Evolutionary conservation across 2,888 invertebrate species (phyloP).

Genomic region (Germaria angustata): DNA sequence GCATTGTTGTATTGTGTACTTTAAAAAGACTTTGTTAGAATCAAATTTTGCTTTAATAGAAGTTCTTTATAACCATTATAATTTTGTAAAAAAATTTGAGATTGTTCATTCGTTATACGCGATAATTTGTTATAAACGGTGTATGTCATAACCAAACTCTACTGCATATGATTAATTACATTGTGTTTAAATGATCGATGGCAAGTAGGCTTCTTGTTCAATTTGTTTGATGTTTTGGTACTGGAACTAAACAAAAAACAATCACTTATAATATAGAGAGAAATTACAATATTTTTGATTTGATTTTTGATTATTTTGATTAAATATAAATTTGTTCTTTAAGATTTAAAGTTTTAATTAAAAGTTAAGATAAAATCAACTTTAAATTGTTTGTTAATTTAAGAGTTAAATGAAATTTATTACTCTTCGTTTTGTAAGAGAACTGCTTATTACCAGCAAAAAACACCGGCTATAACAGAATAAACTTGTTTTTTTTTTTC

Average conservation of each 20-base stretch:
- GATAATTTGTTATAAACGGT: conserved; percentile 59
- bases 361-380: too few relatives aligned
- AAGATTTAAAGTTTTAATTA: too few relatives aligned
- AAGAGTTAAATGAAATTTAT: not conserved
- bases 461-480: conserved; percentile 40
- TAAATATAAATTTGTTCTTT: too few relatives aligned
- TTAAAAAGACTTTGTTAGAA: too few relatives aligned
- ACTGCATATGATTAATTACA: conserved; percentile 63
- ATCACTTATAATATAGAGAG: not conserved
- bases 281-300: not conserved
- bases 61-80: too few relatives aligned
- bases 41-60: too few relatives aligned
- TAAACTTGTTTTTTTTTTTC: conserved; percentile 32
- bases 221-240: not conserved
- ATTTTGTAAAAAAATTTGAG: too few relatives aligned
- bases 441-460: not conserved
- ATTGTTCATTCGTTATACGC: too few relatives aligned
- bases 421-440: not conserved
- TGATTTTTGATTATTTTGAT: too few relatives aligned
- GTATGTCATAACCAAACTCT: too few relatives aligned
- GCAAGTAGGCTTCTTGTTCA: conserved; percentile 59
- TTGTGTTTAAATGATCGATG: conserved; percentile 54
- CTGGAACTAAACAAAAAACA: not conserved
- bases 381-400: not conserved
- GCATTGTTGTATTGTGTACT: too few relatives aligned